Percentiles rank a stretch among this genome's conserved stretches.
Evolutionary conservation across 1,140 invertebrate species (phyloP).

Genomic region (Drosophila nebulosa): DNA sequence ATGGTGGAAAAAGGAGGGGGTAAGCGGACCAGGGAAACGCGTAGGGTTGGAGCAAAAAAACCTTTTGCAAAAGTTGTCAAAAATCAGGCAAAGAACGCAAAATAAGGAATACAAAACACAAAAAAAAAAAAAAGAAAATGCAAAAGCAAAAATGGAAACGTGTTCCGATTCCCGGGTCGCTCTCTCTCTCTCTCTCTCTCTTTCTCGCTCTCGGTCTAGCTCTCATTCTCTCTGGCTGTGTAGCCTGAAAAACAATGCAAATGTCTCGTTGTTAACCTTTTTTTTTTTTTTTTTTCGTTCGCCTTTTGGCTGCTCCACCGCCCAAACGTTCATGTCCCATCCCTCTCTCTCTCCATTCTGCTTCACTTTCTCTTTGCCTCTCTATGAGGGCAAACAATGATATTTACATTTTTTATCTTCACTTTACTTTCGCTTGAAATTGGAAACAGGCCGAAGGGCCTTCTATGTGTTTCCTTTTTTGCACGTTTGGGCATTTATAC

Average conservation of each 20-base stretch:
- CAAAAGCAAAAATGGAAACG: conserved; percentile 42
- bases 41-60: conserved; percentile 13
- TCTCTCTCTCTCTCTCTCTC: background rate
- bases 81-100: conserved; percentile 55
- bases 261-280: conserved; percentile 75
- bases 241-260: conserved; percentile 62
- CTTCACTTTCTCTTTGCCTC: background rate
- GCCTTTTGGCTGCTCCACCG: conserved; percentile 17
- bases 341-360: background rate
- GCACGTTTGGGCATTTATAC: conserved; percentile 68
- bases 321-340: background rate
- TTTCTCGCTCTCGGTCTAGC: background rate
- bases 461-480: conserved; percentile 5
- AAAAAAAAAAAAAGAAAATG: background rate
- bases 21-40: background rate
- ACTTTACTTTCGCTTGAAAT: conserved; percentile 66
- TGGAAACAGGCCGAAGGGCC: conserved; percentile 48
- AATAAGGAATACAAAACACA: conserved; percentile 8
- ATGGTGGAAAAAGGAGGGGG: background rate
- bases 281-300: conserved; percentile 21
- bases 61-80: conserved; percentile 69
- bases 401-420: conserved; percentile 76
- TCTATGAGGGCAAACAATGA: conserved; percentile 75
- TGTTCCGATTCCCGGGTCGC: conserved; percentile 31
- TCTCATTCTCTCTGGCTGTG: conserved; percentile 5